Base-by-base conservation (phyloP, 92 coral and sea anemone species). In the Blastomussa wellsi region DNA sequence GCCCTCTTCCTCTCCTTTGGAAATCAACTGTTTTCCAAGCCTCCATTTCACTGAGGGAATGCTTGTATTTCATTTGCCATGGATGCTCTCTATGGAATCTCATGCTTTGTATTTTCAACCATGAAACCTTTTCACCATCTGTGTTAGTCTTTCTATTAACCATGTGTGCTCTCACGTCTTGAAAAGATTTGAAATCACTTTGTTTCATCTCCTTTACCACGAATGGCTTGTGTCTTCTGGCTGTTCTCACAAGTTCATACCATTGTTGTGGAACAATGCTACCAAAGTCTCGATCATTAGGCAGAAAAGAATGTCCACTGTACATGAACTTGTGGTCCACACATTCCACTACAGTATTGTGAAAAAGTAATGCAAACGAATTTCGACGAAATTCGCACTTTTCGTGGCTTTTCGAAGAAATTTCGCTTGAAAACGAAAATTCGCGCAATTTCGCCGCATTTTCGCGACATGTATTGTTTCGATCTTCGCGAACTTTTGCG, bases 151-250 rank as follows among this genome's bases (percentile, higher is more conserved):
- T 87, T 78, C 86, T 75, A 64, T 87, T 82, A 72, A 74, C 69
- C 77, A 81, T 51, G 35, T 87, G 87, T 35, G 77, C 41, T 53
- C 87, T 77, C 78, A 87, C 72, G 8, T 78, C 81, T 72, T 79
- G 68, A 62, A 87, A 82, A 42, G 90, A 55, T 52, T 87, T 74
- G 82, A 87, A 81, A 72, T 87, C 81, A 78, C 79, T 65, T 65
- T 65, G 87, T 78, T 87, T 78, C 87, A 87, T 87, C 68, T 72
- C 86, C 77, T 74, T 86, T 52, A 86, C 90, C 81, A 86, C 47
- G 57, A 86, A 80, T 41, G 77, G 86, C 28, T 80, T 87, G 62
- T 75, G 57, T 79, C 90, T 81, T 68, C 90, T 72, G 78, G 87
- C 78, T 80, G 90, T 76, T 76, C 79, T 81, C 70, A 87, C 80